phyloP scores from a whole-genome alignment of 2,113 vertebrate species.

The Hippocampus mohnikei region DNA sequence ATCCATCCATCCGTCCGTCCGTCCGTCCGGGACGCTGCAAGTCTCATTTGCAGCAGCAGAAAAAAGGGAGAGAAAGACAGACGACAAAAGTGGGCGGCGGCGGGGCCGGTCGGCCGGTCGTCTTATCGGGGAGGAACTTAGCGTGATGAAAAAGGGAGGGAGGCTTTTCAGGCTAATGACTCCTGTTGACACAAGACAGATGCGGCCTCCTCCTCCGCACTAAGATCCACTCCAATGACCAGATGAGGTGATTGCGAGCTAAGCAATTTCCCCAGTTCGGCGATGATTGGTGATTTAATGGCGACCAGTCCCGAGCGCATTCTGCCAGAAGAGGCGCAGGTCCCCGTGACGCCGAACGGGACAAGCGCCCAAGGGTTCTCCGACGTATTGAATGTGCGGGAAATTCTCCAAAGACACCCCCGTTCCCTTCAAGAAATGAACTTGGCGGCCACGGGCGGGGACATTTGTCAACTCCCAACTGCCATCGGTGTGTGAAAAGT shows the following conservation, averaged over 20 bases:
- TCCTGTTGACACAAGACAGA: constrained; percentile 3
- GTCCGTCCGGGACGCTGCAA: constrained; percentile 62
- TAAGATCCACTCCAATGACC: not conserved
- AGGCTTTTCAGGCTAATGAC: constrained; percentile 27
- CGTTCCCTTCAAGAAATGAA: no score
- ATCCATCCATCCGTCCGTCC: constrained; percentile 29
- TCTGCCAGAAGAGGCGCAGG: not conserved
- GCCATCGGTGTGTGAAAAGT: no score
- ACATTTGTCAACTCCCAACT: no score
- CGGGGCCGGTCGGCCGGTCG: constrained; percentile 33
- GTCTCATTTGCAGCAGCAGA: constrained; percentile 40
- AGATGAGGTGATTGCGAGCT: not conserved
- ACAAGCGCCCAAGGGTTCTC: no score
- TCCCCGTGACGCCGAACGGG: no score
- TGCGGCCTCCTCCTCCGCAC: not conserved
- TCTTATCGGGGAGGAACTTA: constrained; percentile 58
- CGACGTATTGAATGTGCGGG: no score
- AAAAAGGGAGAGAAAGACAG: constrained; percentile 29
- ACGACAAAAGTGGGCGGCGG: constrained; percentile 44
- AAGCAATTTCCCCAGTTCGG: not conserved
- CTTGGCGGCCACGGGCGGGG: no score
- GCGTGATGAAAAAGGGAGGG: constrained; percentile 54
- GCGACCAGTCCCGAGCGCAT: not conserved
- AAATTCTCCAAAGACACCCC: no score
- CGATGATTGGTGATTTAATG: not conserved